A percentile compares a stretch with the other conserved stretches of the same genome.
Conservation (phyloP, 2,797 vertebrate genomes). For the Schizopygopsis malacanthus region DNA sequence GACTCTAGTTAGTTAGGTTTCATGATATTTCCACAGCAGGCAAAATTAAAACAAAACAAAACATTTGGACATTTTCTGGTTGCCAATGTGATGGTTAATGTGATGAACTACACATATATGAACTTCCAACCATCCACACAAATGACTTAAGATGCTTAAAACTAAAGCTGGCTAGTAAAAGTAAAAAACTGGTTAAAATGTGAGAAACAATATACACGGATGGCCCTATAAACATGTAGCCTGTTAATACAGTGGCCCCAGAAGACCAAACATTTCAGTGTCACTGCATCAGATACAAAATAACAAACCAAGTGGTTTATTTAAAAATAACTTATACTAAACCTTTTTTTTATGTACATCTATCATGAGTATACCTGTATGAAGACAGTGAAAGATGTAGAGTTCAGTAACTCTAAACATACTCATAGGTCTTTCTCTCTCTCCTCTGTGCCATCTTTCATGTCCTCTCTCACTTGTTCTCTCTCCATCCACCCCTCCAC, state of each 20-base stretch:
- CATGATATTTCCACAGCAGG: background rate
- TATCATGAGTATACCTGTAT: background rate
- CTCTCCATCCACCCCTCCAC: background rate
- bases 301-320: background rate
- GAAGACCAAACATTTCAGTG: background rate
- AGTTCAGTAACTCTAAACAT: constrained; percentile 6
- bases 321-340: background rate
- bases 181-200: background rate
- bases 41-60: background rate
- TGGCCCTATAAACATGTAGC: background rate
- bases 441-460: constrained; percentile 29
- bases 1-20: background rate
- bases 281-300: constrained; percentile 1
- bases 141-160: background rate
- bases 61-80: background rate
- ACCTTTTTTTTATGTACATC: background rate
- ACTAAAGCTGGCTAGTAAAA: background rate
- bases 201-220: background rate
- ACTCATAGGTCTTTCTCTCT: constrained; percentile 1
- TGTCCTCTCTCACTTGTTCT: constrained; percentile 17
- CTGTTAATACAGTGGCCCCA: background rate
- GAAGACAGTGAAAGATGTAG: background rate
- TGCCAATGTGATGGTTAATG: background rate
- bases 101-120: background rate
- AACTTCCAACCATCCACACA: background rate